Evolutionary conservation across 35 echinoderm and acorn worm species (phyloP).

Genomic region (Apostichopus japonicus): DNA sequence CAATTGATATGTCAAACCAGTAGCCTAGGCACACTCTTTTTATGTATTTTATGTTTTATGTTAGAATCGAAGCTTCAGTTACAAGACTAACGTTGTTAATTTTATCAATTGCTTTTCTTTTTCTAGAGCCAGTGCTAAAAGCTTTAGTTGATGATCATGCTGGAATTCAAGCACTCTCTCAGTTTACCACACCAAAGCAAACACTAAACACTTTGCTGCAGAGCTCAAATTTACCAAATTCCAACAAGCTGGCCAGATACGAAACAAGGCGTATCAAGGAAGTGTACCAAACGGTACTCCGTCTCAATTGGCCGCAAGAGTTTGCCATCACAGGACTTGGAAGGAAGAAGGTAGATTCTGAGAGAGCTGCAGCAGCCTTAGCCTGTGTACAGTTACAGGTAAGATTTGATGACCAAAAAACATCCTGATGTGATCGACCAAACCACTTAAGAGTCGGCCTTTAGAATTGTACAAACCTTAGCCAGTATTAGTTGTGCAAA

Average conservation of each 20-base stretch:
- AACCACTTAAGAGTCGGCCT: too few relatives aligned
- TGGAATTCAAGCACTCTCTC: constrained; percentile 9
- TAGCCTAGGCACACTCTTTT: too few relatives aligned
- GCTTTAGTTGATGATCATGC: neutral
- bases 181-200: constrained; percentile 41
- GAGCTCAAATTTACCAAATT: neutral
- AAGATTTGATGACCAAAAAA: neutral
- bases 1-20: too few relatives aligned
- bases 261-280: constrained; percentile 11
- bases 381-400: constrained; percentile 81
- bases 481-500: too few relatives aligned
- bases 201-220: constrained; percentile 29
- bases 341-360: constrained; percentile 66
- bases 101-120: too few relatives aligned
- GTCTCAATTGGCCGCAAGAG: constrained; percentile 66
- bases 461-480: too few relatives aligned
- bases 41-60: too few relatives aligned
- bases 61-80: too few relatives aligned
- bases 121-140: neutral
- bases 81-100: too few relatives aligned
- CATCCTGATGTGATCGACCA: too few relatives aligned
- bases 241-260: neutral
- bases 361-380: constrained; percentile 78
- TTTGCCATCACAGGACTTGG: constrained; percentile 65
- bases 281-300: constrained; percentile 59